Base-by-base conservation (phyloP, 1,140 invertebrate genomes). In the Xylocopa sonorina region DNA sequence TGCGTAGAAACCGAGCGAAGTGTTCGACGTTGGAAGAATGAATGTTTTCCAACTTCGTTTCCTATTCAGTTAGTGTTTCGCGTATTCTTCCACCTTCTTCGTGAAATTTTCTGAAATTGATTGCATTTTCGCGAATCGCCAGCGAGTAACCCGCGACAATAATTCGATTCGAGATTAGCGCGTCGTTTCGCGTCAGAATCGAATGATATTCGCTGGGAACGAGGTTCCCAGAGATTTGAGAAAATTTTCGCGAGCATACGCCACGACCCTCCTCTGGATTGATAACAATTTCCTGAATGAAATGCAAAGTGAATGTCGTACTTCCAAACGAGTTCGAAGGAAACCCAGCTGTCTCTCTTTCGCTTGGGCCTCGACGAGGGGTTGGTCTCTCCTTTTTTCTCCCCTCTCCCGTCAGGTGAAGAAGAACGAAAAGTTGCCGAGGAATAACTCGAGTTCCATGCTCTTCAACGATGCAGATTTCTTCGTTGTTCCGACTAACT, bases 271-370 rank as follows among this genome's bases (percentile, higher is more conserved):
- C 63, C 57, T n/a, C 48, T 43, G 43, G 72, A 83, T 80, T 83
- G 82, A 83, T 84, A 84, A 84, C 51, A 71, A 83, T 83, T 55
- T 83, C 78, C 18, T 18, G 58, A 76, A 76, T 63, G 48, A 83
- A 80, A 83, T 83, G 81, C 81, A 76, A 80, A 78, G 53, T 43
- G 78, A 69, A 34, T n/a, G 27, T 48, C 57, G 78, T 69, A 75
- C 69, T 84, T 60, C 10, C 16, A 48, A 76, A 76, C 50, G 43
- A 83, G 78, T 84, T 83, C 38, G 38, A 63, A 66, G 63, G 53
- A 16, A 76, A 24, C 27, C 18, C 18, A 21, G 74, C 27, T 69
- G 64, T 24, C 50, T 68, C 34, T 48, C 43, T 80, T 34, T 21
- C n/a, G 2, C 24, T 4, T 12, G 14, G 16, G 21, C 27, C 43